Percentiles rank a stretch among this genome's conserved stretches.
These are phyloP conservation scores for Rosalia funebris DNA, from an alignment of 2,888 invertebrate species.

Conservation along the genomic window DNA sequence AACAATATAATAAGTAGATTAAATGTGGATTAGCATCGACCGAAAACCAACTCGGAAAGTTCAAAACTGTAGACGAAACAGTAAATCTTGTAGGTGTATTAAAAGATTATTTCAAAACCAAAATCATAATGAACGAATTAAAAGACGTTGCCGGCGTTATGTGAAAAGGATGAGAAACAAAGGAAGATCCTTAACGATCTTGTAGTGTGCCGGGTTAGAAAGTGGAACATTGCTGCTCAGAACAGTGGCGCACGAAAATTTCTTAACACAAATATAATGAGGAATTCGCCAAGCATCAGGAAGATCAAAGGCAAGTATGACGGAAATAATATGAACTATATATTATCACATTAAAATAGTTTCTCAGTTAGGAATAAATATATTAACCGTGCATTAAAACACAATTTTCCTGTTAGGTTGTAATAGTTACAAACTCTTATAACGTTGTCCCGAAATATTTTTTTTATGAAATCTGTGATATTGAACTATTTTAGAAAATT, in stretches of 20 bases:
- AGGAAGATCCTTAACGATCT: not conserved
- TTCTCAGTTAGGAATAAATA: too few relatives aligned
- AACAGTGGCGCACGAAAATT: not conserved
- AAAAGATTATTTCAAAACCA: conserved; percentile 2
- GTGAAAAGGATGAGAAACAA: not conserved
- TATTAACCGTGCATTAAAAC: too few relatives aligned
- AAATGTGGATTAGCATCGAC: not conserved
- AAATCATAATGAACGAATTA: conserved; percentile 1
- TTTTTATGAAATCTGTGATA: too few relatives aligned
- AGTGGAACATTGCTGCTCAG: not conserved
- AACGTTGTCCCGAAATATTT: too few relatives aligned
- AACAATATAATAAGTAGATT: not conserved
- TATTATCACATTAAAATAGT: too few relatives aligned
- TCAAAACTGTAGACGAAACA: not conserved
- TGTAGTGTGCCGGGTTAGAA: not conserved
- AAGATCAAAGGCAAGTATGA: too few relatives aligned
- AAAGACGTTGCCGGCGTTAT: not conserved
- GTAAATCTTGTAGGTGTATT: not conserved
- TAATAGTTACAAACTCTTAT: too few relatives aligned
- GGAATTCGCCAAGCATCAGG: too few relatives aligned
- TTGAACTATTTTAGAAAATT: too few relatives aligned
- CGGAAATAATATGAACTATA: too few relatives aligned
- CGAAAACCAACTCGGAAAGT: not conserved
- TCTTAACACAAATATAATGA: too few relatives aligned
- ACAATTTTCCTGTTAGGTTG: too few relatives aligned